phyloP scores from a whole-genome alignment of 2,113 vertebrate genomes.

The Rallus limicola region DNA sequence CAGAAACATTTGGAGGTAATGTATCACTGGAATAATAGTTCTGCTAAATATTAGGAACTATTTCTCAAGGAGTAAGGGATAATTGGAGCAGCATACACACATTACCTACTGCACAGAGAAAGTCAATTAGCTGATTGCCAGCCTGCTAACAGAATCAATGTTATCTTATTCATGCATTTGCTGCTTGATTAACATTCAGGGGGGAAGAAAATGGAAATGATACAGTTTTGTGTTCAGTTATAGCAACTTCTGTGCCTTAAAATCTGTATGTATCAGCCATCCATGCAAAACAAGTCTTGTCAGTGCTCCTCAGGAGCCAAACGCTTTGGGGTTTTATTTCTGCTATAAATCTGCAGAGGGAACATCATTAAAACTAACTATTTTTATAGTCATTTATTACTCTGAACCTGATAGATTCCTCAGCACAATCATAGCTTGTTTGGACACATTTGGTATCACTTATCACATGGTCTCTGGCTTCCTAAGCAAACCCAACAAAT shows the following conservation, averaged over 20 bases:
- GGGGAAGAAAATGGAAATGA: background rate
- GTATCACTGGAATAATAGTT: background rate
- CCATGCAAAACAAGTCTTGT: background rate
- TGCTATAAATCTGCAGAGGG: background rate
- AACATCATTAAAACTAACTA: background rate
- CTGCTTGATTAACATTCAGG: background rate
- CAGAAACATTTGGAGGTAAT: background rate
- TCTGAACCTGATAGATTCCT: background rate
- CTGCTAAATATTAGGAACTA: background rate
- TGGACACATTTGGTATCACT: constrained; percentile 1
- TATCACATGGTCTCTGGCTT: background rate
- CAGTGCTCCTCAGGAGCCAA: background rate
- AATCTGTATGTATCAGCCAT: background rate
- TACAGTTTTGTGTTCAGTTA: background rate
- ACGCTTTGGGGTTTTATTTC: background rate
- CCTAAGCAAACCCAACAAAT: background rate
- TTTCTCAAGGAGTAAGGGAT: background rate
- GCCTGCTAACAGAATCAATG: background rate
- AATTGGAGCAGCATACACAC: background rate
- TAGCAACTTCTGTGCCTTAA: background rate
- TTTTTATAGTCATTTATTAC: background rate
- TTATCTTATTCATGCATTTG: constrained; percentile 13
- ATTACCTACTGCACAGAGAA: background rate
- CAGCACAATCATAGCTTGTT: background rate
- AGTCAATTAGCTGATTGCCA: background rate